These are phyloP conservation scores for Scrobipalpa costella DNA, from an alignment of 2,888 invertebrate genomes.

Conservation along the genomic window DNA sequence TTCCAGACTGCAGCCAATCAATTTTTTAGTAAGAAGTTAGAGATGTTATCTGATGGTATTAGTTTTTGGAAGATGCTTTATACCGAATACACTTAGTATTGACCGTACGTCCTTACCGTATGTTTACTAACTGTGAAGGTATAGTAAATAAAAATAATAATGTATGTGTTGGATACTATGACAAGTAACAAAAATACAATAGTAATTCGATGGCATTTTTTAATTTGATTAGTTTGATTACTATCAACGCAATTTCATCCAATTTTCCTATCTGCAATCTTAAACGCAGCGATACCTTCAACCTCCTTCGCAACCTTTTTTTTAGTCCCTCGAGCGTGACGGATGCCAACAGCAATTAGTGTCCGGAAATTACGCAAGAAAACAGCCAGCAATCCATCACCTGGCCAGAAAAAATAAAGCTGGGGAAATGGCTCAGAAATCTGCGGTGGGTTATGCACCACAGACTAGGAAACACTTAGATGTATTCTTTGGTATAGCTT, in stretches of 20 bases:
- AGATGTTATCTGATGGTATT: too few species aligned
- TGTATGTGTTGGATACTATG: too few species aligned
- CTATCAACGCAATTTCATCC: neutral
- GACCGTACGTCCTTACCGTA: too few species aligned
- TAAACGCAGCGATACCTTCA: neutral
- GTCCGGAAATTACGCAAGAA: slow-evolving; percentile 79
- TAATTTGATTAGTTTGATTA: neutral
- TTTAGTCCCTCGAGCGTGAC: slow-evolving; percentile 66
- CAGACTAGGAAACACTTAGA: neutral
- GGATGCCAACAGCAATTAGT: slow-evolving; percentile 76
- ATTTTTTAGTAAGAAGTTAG: too few species aligned
- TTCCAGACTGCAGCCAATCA: too few species aligned
- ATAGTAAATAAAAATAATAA: too few species aligned
- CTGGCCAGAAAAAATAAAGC: slow-evolving; percentile 71
- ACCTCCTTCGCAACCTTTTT: slow-evolving; percentile 33
- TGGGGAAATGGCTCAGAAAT: slow-evolving; percentile 54
- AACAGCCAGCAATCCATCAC: slow-evolving; percentile 76
- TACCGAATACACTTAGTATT: too few species aligned
- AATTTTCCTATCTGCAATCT: slow-evolving; percentile 6
- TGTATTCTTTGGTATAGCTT: too few species aligned
- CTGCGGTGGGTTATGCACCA: slow-evolving; percentile 52
- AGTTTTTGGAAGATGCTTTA: too few species aligned
- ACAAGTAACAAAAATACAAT: too few species aligned
- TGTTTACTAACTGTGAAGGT: too few species aligned
- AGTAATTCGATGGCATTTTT: too few species aligned